Conservation (phyloP, 2,888 invertebrate species). For the Leptinotarsa haldemani region DNA sequence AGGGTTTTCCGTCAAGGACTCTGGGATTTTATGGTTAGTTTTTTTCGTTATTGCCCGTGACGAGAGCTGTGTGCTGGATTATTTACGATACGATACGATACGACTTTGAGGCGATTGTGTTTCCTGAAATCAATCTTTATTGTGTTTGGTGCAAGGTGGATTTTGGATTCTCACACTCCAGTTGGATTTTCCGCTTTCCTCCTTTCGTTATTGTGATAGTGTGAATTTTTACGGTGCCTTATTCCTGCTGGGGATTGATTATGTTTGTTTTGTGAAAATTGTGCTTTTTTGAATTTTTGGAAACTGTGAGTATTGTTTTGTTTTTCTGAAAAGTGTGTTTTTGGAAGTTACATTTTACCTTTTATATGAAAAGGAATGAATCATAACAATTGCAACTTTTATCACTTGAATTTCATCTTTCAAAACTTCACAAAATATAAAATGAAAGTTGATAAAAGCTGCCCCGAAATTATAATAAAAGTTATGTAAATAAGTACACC, state of each 20-base stretch:
- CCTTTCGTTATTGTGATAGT: conserved; percentile 27
- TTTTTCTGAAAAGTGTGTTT: background rate
- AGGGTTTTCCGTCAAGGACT: conserved; percentile 14
- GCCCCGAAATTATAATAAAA: too few relatives aligned
- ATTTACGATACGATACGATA: conserved; percentile 1
- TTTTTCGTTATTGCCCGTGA: conserved; percentile 15
- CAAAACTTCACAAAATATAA: too few relatives aligned
- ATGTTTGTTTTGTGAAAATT: conserved; percentile 27
- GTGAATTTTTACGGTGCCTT: conserved; percentile 28
- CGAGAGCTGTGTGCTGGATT: conserved; percentile 10
- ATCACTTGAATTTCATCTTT: too few relatives aligned
- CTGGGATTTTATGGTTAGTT: conserved; percentile 4
- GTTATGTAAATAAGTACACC: too few relatives aligned
- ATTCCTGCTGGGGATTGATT: conserved; percentile 25
- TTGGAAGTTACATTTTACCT: background rate
- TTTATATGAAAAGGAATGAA: too few relatives aligned
- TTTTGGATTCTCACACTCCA: conserved; percentile 17
- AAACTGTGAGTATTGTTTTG: conserved; percentile 21
- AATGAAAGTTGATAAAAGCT: too few relatives aligned
- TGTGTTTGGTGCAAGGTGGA: conserved; percentile 18
- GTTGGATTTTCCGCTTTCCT: conserved; percentile 27
- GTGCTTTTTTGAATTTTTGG: conserved; percentile 15
- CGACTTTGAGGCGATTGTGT: conserved; percentile 15
- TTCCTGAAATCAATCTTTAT: conserved; percentile 2
- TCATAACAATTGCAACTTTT: too few relatives aligned